Evolutionary conservation across 2,797 vertebrate genomes (phyloP).

Genomic region (Diglossa cyanea): DNA sequence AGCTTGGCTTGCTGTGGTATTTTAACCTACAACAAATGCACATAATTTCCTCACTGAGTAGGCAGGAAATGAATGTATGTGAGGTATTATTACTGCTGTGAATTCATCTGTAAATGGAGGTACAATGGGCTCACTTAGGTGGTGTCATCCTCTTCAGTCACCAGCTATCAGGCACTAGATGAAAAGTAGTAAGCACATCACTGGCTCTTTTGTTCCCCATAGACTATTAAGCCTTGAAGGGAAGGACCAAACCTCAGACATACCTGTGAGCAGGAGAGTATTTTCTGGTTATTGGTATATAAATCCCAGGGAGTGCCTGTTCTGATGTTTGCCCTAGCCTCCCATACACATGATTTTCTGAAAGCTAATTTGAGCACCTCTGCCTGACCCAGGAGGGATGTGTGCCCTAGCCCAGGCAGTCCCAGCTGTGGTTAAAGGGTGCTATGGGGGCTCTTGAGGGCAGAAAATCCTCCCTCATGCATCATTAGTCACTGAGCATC

Average conservation of each 20-base stretch:
- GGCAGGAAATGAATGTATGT: background rate
- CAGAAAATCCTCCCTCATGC: background rate
- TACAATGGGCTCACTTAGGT: background rate
- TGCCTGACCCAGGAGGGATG: background rate
- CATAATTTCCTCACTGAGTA: background rate
- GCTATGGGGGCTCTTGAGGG: background rate
- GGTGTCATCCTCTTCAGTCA: background rate
- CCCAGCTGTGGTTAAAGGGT: background rate
- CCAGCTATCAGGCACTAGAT: background rate
- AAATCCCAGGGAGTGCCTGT: background rate
- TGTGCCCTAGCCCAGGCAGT: background rate
- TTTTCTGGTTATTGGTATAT: background rate
- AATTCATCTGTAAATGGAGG: background rate
- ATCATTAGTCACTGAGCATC: background rate
- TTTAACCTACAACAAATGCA: background rate
- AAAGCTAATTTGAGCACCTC: accelerated
- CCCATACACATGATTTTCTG: background rate
- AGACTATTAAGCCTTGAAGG: background rate
- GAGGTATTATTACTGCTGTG: background rate
- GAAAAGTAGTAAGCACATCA: background rate
- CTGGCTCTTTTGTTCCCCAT: background rate
- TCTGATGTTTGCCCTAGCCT: background rate
- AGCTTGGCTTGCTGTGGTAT: background rate
- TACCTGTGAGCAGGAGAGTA: background rate
- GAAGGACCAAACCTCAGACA: background rate